phyloP scores from a whole-genome alignment of 2,113 vertebrate genomes.

The Orycteropus afer region DNA sequence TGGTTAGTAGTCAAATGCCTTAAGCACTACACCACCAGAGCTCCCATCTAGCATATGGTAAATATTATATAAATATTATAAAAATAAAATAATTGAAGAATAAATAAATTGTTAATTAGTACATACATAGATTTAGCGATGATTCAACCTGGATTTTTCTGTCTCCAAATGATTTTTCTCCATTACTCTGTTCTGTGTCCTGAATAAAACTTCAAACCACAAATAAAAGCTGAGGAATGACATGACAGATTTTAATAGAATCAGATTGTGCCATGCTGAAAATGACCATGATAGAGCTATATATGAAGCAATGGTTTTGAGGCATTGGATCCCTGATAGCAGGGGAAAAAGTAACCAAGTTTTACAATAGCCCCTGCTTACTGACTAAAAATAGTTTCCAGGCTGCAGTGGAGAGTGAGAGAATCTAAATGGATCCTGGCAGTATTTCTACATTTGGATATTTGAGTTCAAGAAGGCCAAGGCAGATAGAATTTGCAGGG shows the following conservation, averaged over 20 bases:
- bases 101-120: background rate
- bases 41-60: background rate
- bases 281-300: background rate
- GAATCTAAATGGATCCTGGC: background rate
- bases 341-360: background rate
- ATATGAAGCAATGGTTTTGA: background rate
- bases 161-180: background rate
- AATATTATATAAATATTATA: slow-evolving; percentile 9
- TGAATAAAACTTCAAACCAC: slow-evolving; percentile 31
- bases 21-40: too few species aligned
- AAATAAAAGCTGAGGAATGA: slow-evolving; percentile 31
- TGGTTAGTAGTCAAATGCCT: too few species aligned
- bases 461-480: background rate
- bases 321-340: background rate
- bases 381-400: slow-evolving; percentile 27
- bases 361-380: background rate
- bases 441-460: background rate
- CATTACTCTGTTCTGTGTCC: background rate
- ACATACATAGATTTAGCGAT: background rate
- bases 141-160: background rate
- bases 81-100: background rate
- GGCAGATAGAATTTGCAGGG: background rate
- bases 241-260: background rate
- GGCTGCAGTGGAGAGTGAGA: background rate
- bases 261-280: background rate